A percentile compares a stretch with the other conserved stretches of the same genome.
Conservation (phyloP, 2,888 invertebrate genomes). For the Anoplius nigerrimus region DNA sequence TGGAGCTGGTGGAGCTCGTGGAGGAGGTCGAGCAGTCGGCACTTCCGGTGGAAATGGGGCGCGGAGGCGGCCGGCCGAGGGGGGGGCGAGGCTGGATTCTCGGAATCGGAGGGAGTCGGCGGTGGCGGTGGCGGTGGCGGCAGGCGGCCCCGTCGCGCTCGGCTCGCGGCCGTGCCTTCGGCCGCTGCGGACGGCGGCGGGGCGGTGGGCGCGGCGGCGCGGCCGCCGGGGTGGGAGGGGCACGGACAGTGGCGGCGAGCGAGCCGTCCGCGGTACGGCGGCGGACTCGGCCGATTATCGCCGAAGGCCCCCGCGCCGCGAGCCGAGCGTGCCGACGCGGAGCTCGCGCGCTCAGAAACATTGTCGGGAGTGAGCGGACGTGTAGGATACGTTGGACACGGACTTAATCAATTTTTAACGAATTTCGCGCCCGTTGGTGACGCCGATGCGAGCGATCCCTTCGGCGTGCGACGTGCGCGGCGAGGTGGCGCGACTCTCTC, state of each 20-base stretch:
- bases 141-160: constrained; percentile 27
- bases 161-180: constrained; percentile 4
- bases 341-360: too few relatives aligned
- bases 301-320: too few relatives aligned
- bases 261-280: too few relatives aligned
- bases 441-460: too few relatives aligned
- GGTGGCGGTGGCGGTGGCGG: constrained; percentile 35
- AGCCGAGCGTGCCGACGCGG: too few relatives aligned
- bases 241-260: constrained; percentile 56
- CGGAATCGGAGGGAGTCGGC: neutral
- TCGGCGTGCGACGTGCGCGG: too few relatives aligned
- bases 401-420: too few relatives aligned
- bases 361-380: too few relatives aligned
- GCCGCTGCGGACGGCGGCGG: neutral
- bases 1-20: constrained; percentile 44
- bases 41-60: constrained; percentile 32
- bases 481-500: too few relatives aligned
- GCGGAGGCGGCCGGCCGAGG: neutral
- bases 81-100: neutral
- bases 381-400: too few relatives aligned
- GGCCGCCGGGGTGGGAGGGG: constrained; percentile 54
- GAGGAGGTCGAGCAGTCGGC: constrained; percentile 37
- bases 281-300: too few relatives aligned
- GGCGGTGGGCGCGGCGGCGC: constrained; percentile 37
- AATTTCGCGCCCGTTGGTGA: too few relatives aligned